Conservation (phyloP, 2,888 invertebrate genomes). For the Emmelina monodactyla region DNA sequence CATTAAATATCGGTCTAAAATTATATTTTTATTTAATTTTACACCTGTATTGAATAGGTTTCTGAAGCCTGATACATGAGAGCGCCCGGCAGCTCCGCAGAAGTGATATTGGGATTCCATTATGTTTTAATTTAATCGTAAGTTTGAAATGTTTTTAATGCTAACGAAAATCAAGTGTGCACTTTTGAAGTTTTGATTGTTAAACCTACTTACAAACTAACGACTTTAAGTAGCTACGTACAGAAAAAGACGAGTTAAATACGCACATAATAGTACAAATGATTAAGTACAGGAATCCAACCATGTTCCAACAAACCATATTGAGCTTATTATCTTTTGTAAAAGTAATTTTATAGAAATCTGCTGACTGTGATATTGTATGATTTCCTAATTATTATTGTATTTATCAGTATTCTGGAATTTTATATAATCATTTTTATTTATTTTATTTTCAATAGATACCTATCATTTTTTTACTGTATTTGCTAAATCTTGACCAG, state of each 20-base stretch:
- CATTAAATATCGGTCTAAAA: too few species aligned
- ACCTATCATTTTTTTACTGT: slow-evolving; percentile 17
- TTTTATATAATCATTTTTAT: too few species aligned
- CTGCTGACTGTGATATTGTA: slow-evolving; percentile 44
- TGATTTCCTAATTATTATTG: slow-evolving; percentile 20
- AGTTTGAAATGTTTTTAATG: slow-evolving; percentile 19
- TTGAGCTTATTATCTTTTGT: background rate
- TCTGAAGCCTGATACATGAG: slow-evolving; percentile 40
- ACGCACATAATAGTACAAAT: slow-evolving; percentile 57
- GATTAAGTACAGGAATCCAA: slow-evolving; percentile 27
- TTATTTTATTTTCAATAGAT: slow-evolving; percentile 14
- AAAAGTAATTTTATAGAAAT: background rate
- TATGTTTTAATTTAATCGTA: slow-evolving; percentile 21
- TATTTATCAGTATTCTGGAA: too few species aligned
- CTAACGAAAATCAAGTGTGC: slow-evolving; percentile 25
- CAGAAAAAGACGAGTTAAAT: slow-evolving; percentile 28
- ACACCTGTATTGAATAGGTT: slow-evolving; percentile 14
- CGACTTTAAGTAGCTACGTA: slow-evolving; percentile 19
- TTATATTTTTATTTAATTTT: too few species aligned
- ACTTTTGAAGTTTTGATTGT: slow-evolving; percentile 21
- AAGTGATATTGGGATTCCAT: slow-evolving; percentile 28
- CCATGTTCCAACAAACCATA: slow-evolving; percentile 36
- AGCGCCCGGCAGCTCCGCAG: slow-evolving; percentile 21
- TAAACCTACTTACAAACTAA: slow-evolving; percentile 25
- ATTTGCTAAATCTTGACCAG: slow-evolving; percentile 35